These are phyloP conservation scores for Riparia riparia DNA, from an alignment of 2,113 vertebrate species.

Conservation along the genomic window DNA sequence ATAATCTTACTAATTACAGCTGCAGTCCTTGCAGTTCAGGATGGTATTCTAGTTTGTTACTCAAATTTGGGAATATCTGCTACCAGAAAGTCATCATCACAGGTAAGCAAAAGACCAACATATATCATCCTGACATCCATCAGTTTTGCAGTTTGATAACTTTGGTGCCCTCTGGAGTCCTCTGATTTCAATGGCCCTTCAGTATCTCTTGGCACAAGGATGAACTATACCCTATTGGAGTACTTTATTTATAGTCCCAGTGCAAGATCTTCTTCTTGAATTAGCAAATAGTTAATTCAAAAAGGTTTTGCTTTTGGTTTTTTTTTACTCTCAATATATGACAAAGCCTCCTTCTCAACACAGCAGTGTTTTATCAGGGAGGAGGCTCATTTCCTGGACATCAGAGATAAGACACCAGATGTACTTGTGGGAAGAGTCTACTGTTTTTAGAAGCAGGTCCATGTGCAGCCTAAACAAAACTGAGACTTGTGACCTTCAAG, in stretches of 20 bases:
- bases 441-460: not conserved
- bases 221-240: not conserved
- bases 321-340: not conserved
- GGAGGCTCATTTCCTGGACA: not conserved
- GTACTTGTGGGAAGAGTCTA: not conserved
- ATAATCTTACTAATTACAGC: not conserved
- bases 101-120: not conserved
- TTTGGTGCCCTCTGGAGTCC: not conserved
- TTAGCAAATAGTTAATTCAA: not conserved
- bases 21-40: not conserved
- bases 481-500: not conserved
- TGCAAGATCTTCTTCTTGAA: not conserved
- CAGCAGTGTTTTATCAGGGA: not conserved
- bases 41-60: not conserved
- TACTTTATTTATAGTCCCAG: not conserved
- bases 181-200: not conserved
- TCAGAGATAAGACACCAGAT: not conserved
- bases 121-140: not conserved
- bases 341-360: not conserved
- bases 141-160: not conserved
- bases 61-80: not conserved
- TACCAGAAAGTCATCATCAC: not conserved
- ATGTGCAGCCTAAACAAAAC: not conserved
- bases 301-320: not conserved
- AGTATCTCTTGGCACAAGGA: not conserved